These are phyloP conservation scores for Harpalus rufipes DNA, from an alignment of 2,888 invertebrate species.

Conservation along the genomic window DNA sequence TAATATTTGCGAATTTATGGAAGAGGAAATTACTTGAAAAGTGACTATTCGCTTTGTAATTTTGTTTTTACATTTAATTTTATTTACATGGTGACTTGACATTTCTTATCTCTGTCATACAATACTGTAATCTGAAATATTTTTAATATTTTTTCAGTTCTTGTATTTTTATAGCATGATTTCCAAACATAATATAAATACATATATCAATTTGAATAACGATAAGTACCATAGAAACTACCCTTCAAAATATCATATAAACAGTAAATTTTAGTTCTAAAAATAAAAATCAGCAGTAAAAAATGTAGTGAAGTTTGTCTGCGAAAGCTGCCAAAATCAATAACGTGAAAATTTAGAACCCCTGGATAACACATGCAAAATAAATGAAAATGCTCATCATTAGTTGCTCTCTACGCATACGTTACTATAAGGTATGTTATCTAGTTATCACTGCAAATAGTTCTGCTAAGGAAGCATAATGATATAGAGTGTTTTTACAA, in stretches of 20 bases:
- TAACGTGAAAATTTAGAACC: conserved; percentile 25
- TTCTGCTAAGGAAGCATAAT: not conserved
- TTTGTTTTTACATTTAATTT: too few species aligned
- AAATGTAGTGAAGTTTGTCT: conserved; percentile 42
- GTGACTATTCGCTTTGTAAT: too few species aligned
- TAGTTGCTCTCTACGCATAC: not conserved
- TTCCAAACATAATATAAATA: not conserved
- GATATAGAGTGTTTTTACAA: conserved; percentile 19
- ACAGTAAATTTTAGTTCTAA: conserved; percentile 28
- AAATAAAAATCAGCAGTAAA: conserved; percentile 42
- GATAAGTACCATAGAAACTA: conserved; percentile 13
- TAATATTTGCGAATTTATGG: too few species aligned
- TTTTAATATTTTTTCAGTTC: too few species aligned
- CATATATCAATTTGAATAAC: not conserved
- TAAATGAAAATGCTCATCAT: conserved; percentile 9
- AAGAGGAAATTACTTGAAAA: too few species aligned
- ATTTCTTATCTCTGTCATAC: too few species aligned
- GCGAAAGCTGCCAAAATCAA: conserved; percentile 38
- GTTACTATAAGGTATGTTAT: conserved; percentile 17
- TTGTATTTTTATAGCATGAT: too few species aligned
- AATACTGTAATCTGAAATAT: too few species aligned
- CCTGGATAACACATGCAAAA: conserved; percentile 32
- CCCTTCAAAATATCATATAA: conserved; percentile 14
- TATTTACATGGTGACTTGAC: too few species aligned
- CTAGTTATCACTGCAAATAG: conserved; percentile 20